Base-by-base conservation (phyloP, 2,888 invertebrate genomes). In the Cataglyphis livida region DNA sequence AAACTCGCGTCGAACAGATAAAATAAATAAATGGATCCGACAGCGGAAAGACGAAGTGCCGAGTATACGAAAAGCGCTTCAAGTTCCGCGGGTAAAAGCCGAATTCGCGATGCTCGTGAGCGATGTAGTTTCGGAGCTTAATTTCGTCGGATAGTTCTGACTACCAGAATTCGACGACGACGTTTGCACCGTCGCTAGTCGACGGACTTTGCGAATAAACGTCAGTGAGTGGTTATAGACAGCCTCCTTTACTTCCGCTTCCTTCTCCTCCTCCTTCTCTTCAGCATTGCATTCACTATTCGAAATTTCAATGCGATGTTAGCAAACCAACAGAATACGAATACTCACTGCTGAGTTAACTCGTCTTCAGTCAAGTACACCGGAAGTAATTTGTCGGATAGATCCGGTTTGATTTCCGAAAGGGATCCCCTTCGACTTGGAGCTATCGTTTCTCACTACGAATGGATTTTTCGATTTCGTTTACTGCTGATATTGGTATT, bases 341-440 rank as follows among this genome's bases (percentile, higher is more conserved):
- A 68, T 81, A 44, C 66, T 82, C 54, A 10, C 41, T 44, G 28
- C 15, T 38, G 71, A 64, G 35, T 28, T 75, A 81, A 76, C 74
- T 84, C 73, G 73, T 65, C 68, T 68, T 78, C 78, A 62, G 71
- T 84, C 84, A 76, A 84, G 71, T 81, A 75, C 65, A 64, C 66
- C 83, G 82, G 83, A 84, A 86, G 79, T 86, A 84, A 86, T 86
- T 84, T 76, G 73, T 61, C 59, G 82, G 73, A 78, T 78, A 73
- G 62, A 74, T 21, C 73, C 82, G 59, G 35, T 18, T 75, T 66
- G 65, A 82, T 78, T 75, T 82, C 65, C 78, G 68, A 28, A 64
- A 32, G 48, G 57, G 35, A 62, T 82, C 48, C 54, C 68, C 75
- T 74, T 78, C 70, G 61, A 74, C 62, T 57, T 32, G 38, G 38